phyloP scores from a whole-genome alignment of 1,140 invertebrate species.

The Listronotus oregonensis region DNA sequence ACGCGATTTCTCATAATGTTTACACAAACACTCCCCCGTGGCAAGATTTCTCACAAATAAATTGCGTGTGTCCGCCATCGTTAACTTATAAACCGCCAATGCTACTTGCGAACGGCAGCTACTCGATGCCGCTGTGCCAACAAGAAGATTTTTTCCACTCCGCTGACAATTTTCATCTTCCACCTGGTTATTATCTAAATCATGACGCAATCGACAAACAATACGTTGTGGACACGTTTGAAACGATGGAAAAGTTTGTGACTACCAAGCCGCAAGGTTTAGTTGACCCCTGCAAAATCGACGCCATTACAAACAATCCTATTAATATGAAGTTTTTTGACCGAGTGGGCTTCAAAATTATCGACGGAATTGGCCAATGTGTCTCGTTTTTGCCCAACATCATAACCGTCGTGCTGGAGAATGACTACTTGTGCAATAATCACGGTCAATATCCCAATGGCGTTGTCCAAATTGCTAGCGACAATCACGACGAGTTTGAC shows the following conservation, averaged over 20 bases:
- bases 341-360: conserved; percentile 4
- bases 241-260: not conserved
- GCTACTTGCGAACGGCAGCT: no score
- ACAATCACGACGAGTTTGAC: not conserved
- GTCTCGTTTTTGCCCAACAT: not conserved
- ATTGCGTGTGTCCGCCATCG: not conserved
- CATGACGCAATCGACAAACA: not conserved
- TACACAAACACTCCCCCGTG: no score
- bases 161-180: not conserved
- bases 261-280: not conserved
- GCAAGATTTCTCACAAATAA: not conserved
- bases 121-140: not conserved
- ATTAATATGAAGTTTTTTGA: conserved; percentile 6
- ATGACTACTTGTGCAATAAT: conserved; percentile 2
- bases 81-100: not conserved
- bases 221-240: conserved; percentile 1
- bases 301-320: conserved; percentile 3
- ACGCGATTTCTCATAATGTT: no score
- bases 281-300: conserved; percentile 2
- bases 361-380: not conserved
- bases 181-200: not conserved
- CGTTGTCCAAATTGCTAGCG: conserved; percentile 1
- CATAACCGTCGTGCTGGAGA: not conserved
- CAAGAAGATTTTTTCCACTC: conserved; percentile 5
- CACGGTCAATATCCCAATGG: not conserved